A percentile compares a stretch with the other conserved stretches of the same genome.
Evolutionary conservation across 2,888 invertebrate species (phyloP).

Genomic region (Leucophenga montana): DNA sequence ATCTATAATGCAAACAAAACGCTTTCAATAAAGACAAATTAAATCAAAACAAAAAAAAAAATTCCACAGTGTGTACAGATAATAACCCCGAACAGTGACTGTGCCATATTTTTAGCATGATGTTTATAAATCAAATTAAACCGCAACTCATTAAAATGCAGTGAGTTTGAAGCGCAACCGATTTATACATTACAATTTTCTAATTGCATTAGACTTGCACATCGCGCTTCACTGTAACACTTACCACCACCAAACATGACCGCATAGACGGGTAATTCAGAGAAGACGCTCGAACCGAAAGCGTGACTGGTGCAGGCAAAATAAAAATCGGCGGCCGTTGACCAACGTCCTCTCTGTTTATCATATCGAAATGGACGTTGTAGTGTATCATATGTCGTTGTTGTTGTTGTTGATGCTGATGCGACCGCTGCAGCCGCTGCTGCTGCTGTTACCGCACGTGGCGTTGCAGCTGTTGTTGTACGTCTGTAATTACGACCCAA

Average conservation of each 20-base stretch:
- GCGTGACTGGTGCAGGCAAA: conserved; percentile 88
- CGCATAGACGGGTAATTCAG: conserved; percentile 78
- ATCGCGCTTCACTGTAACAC: conserved; percentile 30
- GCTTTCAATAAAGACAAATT: no score
- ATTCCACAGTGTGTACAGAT: no score
- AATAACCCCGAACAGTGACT: background rate
- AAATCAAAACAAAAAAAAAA: no score
- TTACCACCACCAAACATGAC: conserved; percentile 68
- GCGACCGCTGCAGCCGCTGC: background rate
- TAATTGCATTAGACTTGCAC: background rate
- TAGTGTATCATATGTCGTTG: conserved; percentile 69
- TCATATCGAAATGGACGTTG: conserved; percentile 70
- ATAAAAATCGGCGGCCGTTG: conserved; percentile 83
- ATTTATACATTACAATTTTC: background rate
- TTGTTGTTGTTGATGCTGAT: conserved; percentile 34
- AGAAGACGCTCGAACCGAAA: conserved; percentile 87
- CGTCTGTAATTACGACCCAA: conserved; percentile 36
- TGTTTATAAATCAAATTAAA: no score
- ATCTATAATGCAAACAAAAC: no score
- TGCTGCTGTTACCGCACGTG: conserved; percentile 19
- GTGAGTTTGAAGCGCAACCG: background rate
- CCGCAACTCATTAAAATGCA: background rate
- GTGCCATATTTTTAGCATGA: background rate
- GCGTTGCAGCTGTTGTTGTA: conserved; percentile 8
- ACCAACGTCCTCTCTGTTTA: conserved; percentile 79